Percentiles rank a stretch among this genome's conserved stretches.
Conservation (phyloP, 2,113 vertebrate genomes). For the Corythornis cristatus region DNA sequence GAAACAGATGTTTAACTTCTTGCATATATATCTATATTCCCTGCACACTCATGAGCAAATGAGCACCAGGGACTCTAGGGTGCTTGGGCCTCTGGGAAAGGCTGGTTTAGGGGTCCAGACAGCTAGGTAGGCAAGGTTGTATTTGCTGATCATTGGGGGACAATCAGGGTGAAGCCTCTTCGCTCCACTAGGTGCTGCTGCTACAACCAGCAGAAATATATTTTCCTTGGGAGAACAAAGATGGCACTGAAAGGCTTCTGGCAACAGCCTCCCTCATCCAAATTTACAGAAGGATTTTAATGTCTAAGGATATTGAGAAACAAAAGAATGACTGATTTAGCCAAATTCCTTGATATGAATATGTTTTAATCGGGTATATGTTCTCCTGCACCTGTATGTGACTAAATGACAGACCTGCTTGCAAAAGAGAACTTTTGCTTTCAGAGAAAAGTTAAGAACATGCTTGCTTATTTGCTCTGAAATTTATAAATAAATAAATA, state of each 20-base stretch:
- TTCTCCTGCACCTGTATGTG: not conserved
- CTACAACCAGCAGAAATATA: not conserved
- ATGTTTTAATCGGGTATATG: not conserved
- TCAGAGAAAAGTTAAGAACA: not conserved
- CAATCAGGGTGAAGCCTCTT: not conserved
- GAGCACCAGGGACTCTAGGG: accelerated
- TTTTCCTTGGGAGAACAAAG: not conserved
- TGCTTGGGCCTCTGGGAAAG: not conserved
- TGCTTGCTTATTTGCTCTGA: not conserved
- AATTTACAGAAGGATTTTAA: not conserved
- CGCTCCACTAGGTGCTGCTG: not conserved
- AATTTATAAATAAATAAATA: not conserved
- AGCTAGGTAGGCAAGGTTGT: not conserved
- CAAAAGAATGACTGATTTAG: not conserved
- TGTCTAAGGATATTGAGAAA: not conserved
- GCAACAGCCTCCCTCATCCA: not conserved
- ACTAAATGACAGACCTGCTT: not conserved
- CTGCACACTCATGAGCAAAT: not conserved
- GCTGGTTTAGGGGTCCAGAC: not conserved
- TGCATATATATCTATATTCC: too few species aligned
- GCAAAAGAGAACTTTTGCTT: not conserved
- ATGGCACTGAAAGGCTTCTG: not conserved
- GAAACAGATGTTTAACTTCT: not conserved
- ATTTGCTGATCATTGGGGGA: not conserved
- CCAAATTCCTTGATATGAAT: not conserved